Evolutionary conservation across 2,888 invertebrate species (phyloP).

Genomic region (Danaus chrysippus): DNA sequence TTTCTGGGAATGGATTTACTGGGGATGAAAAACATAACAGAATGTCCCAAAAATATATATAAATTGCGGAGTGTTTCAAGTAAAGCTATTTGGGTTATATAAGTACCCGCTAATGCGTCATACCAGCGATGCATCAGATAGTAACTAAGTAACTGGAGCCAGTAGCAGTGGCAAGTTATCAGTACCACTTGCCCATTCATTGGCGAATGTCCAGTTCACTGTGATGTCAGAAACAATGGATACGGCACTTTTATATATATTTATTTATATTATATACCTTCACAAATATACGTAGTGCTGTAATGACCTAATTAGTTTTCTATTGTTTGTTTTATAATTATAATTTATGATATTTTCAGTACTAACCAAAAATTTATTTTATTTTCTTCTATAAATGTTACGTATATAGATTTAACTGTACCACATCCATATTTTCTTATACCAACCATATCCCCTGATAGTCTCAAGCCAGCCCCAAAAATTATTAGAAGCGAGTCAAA

Average conservation of each 20-base stretch:
- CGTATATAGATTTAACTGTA: background rate
- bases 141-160: constrained; percentile 11
- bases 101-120: constrained; percentile 26
- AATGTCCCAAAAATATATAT: background rate
- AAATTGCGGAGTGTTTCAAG: background rate
- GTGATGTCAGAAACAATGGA: background rate
- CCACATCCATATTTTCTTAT: background rate
- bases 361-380: too few relatives aligned
- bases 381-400: too few relatives aligned
- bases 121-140: constrained; percentile 22
- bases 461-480: constrained; percentile 32
- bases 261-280: background rate
- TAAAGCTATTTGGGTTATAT: constrained; percentile 15
- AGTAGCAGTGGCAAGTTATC: constrained; percentile 29
- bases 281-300: background rate
- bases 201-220: constrained; percentile 39
- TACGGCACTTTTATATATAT: background rate
- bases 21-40: background rate
- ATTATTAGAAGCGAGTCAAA: constrained; percentile 40
- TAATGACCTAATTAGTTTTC: too few relatives aligned
- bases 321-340: too few relatives aligned
- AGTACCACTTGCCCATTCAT: constrained; percentile 41
- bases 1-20: background rate
- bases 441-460: background rate
- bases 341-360: too few relatives aligned